phyloP scores from a whole-genome alignment of 2,888 invertebrate species.

The Cheilosia grossa region DNA sequence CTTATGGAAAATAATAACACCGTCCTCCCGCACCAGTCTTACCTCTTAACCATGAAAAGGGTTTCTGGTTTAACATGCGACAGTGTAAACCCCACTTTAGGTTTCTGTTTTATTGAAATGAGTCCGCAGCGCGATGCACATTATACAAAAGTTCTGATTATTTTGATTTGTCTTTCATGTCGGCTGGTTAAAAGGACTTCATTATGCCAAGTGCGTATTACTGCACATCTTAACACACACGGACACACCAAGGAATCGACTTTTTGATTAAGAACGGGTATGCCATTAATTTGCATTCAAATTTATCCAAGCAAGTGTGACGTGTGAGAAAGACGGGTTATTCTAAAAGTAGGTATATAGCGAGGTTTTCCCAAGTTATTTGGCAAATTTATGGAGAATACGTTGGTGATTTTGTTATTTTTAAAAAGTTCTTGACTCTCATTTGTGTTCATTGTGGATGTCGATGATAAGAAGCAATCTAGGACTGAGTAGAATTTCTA shows the following conservation, averaged over 20 bases:
- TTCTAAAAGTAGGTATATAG: not conserved
- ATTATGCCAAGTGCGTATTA: too few species aligned
- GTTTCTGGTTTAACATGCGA: not conserved
- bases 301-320: not conserved
- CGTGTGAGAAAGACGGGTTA: not conserved
- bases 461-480: not conserved
- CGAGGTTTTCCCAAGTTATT: not conserved
- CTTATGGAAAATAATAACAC: not conserved
- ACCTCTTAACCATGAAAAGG: not conserved
- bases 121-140: too few species aligned
- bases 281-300: constrained; percentile 10
- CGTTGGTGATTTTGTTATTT: not conserved
- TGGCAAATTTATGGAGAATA: constrained; percentile 17
- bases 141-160: not conserved
- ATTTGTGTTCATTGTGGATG: constrained; percentile 2
- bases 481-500: not conserved
- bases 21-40: not conserved
- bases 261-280: not conserved
- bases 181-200: not conserved
- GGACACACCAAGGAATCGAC: not conserved
- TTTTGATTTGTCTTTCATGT: not conserved
- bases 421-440: not conserved
- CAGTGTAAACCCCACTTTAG: not conserved
- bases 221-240: too few species aligned
- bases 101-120: too few species aligned